Conservation (phyloP, 2,113 vertebrate genomes). For the Takifugu bimaculatus region DNA sequence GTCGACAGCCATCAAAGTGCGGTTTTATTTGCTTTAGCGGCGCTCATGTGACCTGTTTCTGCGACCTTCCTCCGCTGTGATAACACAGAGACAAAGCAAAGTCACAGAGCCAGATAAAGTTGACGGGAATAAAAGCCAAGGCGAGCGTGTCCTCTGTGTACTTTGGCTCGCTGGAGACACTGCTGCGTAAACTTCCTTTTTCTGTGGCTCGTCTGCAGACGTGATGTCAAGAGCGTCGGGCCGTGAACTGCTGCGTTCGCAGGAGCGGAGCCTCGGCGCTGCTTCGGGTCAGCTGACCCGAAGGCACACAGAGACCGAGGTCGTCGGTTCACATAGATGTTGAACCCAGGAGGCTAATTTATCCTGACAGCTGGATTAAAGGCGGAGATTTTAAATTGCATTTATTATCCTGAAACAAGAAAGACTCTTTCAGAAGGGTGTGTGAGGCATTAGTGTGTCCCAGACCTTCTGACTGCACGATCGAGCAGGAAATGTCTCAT, state of each 20-base stretch:
- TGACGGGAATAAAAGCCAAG: slow-evolving; percentile 13
- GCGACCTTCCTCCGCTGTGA: slow-evolving; percentile 43
- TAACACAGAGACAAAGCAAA: slow-evolving; percentile 43
- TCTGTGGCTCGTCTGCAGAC: slow-evolving; percentile 23
- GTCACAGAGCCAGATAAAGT: slow-evolving; percentile 20
- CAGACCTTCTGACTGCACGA: slow-evolving; percentile 48
- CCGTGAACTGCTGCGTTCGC: slow-evolving; percentile 16
- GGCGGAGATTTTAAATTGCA: neutral
- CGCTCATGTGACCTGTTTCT: slow-evolving; percentile 1
- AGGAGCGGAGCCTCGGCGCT: neutral
- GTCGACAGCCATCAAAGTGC: neutral
- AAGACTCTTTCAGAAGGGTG: slow-evolving; percentile 52
- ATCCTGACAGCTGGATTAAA: neutral
- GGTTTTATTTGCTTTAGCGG: slow-evolving; percentile 3
- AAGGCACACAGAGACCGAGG: slow-evolving; percentile 5
- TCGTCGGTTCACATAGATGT: neutral
- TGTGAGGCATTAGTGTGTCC: slow-evolving; percentile 33
- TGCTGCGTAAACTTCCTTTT: slow-evolving; percentile 29
- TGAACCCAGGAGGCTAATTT: neutral
- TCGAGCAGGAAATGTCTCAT: slow-evolving; percentile 65
- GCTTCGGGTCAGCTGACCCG: slow-evolving; percentile 28
- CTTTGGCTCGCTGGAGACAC: slow-evolving; percentile 31
- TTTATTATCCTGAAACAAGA: slow-evolving; percentile 34
- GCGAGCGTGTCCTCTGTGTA: slow-evolving; percentile 25
- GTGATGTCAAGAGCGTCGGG: slow-evolving; percentile 12